phyloP scores from a whole-genome alignment of 2,113 vertebrate genomes.

The mouse (Mus musculus) region GRCm39 chr11:32938501-32939000 shows the following conservation, averaged over 20 bases:
- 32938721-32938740: constrained; percentile 21
- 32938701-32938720: background rate
- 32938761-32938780: background rate
- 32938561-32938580: constrained; percentile 78
- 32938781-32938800: background rate
- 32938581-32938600: constrained; percentile 84
- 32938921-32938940: background rate
- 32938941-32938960: background rate
- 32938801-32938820: background rate
- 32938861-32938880: rapidly evolving
- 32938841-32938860: background rate
- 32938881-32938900: background rate
- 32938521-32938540: constrained; percentile 81
- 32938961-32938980: background rate
- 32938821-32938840: background rate
- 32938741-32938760: background rate
- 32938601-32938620: constrained; percentile 82
- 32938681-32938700: background rate
- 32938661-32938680: background rate
- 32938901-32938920: background rate
- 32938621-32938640: constrained; percentile 61
- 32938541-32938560: constrained; percentile 85
- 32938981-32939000: background rate
- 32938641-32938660: background rate
- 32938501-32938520: constrained; percentile 74